phyloP scores from a whole-genome alignment of 2,113 vertebrate genomes.

The Gopherus flavomarginatus region DNA sequence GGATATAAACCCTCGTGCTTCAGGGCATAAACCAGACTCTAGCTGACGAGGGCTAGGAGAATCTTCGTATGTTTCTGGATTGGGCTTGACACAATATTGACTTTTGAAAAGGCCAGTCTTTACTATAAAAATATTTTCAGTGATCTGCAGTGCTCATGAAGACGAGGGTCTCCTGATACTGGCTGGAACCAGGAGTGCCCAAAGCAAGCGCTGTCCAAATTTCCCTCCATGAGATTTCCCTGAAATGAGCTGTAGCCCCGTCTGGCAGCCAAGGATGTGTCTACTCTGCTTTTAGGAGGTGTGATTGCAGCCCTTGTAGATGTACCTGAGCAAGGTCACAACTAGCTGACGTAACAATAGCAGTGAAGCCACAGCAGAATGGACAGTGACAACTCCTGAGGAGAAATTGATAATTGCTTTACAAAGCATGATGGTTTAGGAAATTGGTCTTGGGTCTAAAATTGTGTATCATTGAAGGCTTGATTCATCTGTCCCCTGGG shows the following conservation, averaged over 20 bases:
- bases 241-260: no score
- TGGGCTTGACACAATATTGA: background rate
- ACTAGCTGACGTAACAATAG: no score
- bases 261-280: no score
- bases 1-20: background rate
- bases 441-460: no score
- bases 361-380: no score
- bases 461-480: no score
- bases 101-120: background rate
- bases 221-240: background rate
- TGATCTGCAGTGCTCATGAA: background rate
- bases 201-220: background rate
- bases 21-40: background rate
- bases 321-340: no score
- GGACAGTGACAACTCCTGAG: background rate
- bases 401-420: background rate
- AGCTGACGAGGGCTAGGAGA: background rate
- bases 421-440: background rate
- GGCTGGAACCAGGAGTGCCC: background rate
- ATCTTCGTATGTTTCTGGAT: background rate
- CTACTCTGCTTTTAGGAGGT: no score
- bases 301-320: no score
- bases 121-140: background rate
- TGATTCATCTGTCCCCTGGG: background rate
- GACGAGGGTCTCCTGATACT: background rate